Evolutionary conservation across 1,140 invertebrate species (phyloP).

Genomic region (Leptinotarsa texana): DNA sequence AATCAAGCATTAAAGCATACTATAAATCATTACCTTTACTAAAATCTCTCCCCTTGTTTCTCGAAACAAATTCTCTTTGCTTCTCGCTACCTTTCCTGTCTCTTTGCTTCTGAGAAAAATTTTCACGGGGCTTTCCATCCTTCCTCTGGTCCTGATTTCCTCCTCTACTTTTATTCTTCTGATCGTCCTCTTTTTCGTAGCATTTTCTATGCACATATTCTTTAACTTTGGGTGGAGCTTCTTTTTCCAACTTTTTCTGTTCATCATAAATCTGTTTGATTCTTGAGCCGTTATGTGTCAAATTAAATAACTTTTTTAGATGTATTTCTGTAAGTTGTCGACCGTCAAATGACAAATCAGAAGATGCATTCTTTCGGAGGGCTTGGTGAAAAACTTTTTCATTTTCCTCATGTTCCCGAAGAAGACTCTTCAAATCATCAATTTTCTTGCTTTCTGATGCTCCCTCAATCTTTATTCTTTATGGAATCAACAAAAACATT

Average conservation of each 20-base stretch:
- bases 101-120: conserved; percentile 1
- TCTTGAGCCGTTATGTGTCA: conserved; percentile 43
- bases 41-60: not conserved
- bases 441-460: conserved; percentile 26
- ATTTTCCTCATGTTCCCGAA: conserved; percentile 40
- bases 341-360: not conserved
- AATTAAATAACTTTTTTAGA: conserved; percentile 38
- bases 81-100: conserved; percentile 6
- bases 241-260: conserved; percentile 31
- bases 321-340: conserved; percentile 28
- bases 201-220: conserved; percentile 38
- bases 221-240: conserved; percentile 32
- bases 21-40: not conserved
- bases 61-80: conserved; percentile 8
- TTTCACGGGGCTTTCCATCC: not conserved
- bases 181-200: conserved; percentile 11
- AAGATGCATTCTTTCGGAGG: conserved; percentile 9
- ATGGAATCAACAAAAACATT: conserved; percentile 17
- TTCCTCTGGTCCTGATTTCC: not conserved
- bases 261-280: conserved; percentile 40
- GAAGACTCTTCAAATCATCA: conserved; percentile 35
- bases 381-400: conserved; percentile 43
- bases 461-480: conserved; percentile 41
- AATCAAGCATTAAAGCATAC: not conserved
- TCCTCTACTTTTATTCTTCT: not conserved